phyloP scores from a whole-genome alignment of 2,113 vertebrate species.

The Cinclus mexicanus region DNA sequence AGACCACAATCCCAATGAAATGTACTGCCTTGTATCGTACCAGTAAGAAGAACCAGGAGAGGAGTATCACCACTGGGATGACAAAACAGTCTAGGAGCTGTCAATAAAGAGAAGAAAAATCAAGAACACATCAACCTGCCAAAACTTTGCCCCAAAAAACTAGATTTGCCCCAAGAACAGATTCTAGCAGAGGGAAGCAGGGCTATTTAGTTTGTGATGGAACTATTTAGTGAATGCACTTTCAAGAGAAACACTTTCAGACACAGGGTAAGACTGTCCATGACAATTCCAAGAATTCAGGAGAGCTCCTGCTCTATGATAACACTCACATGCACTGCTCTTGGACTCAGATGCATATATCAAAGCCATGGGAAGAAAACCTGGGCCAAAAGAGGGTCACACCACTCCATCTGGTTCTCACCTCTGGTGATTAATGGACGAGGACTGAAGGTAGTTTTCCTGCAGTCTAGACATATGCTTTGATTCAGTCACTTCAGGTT shows the following conservation, averaged over 20 bases:
- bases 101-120: constrained; percentile 1
- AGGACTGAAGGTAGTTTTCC: not conserved
- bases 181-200: not conserved
- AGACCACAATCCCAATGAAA: constrained; percentile 88
- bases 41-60: constrained; percentile 95
- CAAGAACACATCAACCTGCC: not conserved
- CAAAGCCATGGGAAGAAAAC: not conserved
- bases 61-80: constrained; percentile 91
- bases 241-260: not conserved
- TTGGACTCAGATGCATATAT: not conserved
- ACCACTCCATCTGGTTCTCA: constrained; percentile 6
- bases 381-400: not conserved
- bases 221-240: not conserved
- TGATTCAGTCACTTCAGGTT: not conserved
- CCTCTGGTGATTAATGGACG: not conserved
- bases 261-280: not conserved
- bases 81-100: constrained; percentile 94
- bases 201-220: not conserved
- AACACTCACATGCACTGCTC: not conserved
- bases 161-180: not conserved
- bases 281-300: not conserved
- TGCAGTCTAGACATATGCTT: not conserved
- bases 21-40: constrained; percentile 94
- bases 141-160: not conserved
- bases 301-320: not conserved